These are phyloP conservation scores for Pseudochirops corinnae DNA, from an alignment of 2,797 vertebrate species.

Conservation along the genomic window DNA sequence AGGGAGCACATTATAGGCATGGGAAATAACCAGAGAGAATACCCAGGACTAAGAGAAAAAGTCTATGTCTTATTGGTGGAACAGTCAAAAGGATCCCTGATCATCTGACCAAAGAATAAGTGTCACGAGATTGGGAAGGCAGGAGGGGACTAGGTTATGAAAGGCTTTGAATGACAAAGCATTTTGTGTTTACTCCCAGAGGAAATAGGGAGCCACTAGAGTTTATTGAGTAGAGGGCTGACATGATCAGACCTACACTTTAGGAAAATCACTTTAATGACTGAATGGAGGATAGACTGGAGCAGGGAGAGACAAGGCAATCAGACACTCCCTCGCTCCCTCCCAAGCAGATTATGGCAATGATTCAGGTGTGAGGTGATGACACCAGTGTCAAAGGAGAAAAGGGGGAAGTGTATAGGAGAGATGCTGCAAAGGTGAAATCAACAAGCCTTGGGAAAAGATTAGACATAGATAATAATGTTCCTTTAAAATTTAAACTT, in stretches of 20 bases:
- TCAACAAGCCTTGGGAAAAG: neutral
- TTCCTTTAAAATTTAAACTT: slow-evolving; percentile 39
- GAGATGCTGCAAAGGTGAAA: no score
- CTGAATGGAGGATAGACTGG: neutral
- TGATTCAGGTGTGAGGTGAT: neutral
- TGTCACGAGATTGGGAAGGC: neutral
- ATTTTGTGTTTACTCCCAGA: neutral
- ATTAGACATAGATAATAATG: neutral
- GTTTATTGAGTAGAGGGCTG: neutral
- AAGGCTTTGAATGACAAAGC: neutral
- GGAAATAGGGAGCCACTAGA: neutral
- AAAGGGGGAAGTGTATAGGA: no score
- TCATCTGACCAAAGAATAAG: neutral
- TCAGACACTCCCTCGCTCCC: neutral
- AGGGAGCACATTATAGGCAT: neutral
- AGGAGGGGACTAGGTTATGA: neutral
- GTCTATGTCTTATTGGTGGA: neutral
- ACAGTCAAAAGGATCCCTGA: neutral
- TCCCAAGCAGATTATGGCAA: neutral
- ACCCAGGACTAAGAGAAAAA: neutral
- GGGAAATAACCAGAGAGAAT: neutral
- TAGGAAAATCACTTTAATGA: neutral
- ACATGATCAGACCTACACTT: neutral
- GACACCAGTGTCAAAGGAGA: no score
- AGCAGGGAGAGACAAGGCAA: neutral